Base-by-base conservation (phyloP, 2,888 invertebrate genomes). In the Spodoptera littoralis region DNA sequence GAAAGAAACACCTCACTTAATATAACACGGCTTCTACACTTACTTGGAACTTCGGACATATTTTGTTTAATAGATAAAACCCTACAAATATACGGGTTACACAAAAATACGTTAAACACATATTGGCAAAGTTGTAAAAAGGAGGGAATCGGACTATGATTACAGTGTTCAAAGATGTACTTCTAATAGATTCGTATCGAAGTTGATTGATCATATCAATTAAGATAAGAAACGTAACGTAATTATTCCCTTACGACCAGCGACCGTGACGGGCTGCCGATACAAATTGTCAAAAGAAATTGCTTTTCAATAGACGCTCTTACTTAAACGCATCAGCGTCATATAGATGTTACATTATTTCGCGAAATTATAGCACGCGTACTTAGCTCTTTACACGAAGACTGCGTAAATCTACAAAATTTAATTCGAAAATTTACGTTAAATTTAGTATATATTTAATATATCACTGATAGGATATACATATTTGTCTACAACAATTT, bases 181-280 rank as follows among this genome's bases (percentile, higher is more conserved):
- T 43, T 44, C 41, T 22, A 60, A 24, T 60, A 64, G 58, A 53
- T 75, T 60, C 61, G 58, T 59, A 70, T 63, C 73, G 52, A 68
- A 62, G 62, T 67, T 67, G 53, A 68, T 73, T 77, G 59, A 73
- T 73, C 56, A 49, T 43, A 72, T 57, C 47, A 60, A 61, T 67
- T 67, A 50, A 63, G 74, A 77, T 73, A 77, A 73, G 57, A 44
- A 11, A 36, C 44, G 12, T 59, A 53, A 46, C 41, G 48, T 72
- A 55, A 58, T 58, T 41, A 55, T 58, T 53, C 48, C 30, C 48
- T 30, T 52, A 11, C 12, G 41, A 51, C 13, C 13, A 71, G 36
- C 24, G 18, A 59, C 52, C 55, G 48, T 53, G 43, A 58, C 52
- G 50, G 4, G 13, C 36, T 43, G 36, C 13, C 48, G 50, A 61